phyloP scores from a whole-genome alignment of 2,888 invertebrate genomes.

The Toxonevra muliebris region DNA sequence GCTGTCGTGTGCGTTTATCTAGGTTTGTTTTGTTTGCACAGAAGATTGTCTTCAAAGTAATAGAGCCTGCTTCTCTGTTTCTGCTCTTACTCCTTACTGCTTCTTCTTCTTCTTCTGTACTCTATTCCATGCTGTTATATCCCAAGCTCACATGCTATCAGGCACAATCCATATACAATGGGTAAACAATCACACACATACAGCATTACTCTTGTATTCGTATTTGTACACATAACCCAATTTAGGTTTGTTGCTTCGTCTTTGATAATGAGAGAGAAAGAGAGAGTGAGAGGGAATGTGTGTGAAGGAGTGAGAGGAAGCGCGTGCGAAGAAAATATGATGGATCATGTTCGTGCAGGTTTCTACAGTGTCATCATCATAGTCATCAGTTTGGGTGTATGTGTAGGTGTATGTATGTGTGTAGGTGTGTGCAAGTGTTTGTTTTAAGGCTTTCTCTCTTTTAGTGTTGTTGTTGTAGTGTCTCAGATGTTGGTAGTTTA shows the following conservation, averaged over 20 bases:
- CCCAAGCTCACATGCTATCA: not conserved
- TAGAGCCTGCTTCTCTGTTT: no score
- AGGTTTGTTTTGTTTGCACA: slow-evolving; percentile 37
- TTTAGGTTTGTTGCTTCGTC: no score
- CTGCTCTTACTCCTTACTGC: no score
- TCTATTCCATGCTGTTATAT: no score
- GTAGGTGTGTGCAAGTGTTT: slow-evolving; percentile 3
- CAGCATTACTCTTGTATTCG: not conserved
- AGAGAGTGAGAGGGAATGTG: no score
- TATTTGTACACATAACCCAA: no score
- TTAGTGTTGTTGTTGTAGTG: slow-evolving; percentile 1
- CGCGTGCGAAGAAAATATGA: slow-evolving; percentile 25
- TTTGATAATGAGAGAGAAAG: no score
- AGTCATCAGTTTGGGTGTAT: slow-evolving; percentile 16
- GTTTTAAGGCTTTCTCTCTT: not conserved
- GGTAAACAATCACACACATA: not conserved
- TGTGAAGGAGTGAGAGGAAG: no score
- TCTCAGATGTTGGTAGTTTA: slow-evolving; percentile 37
- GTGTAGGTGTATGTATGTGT: not conserved
- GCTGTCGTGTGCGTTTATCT: slow-evolving; percentile 33
- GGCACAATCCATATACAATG: not conserved
- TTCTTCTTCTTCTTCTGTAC: no score
- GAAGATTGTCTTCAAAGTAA: slow-evolving; percentile 32
- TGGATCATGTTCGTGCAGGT: slow-evolving; percentile 35
- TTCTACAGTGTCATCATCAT: slow-evolving; percentile 27